Evolutionary conservation across 2,888 invertebrate species (phyloP).

Genomic region (Scaptomyza reducta): DNA sequence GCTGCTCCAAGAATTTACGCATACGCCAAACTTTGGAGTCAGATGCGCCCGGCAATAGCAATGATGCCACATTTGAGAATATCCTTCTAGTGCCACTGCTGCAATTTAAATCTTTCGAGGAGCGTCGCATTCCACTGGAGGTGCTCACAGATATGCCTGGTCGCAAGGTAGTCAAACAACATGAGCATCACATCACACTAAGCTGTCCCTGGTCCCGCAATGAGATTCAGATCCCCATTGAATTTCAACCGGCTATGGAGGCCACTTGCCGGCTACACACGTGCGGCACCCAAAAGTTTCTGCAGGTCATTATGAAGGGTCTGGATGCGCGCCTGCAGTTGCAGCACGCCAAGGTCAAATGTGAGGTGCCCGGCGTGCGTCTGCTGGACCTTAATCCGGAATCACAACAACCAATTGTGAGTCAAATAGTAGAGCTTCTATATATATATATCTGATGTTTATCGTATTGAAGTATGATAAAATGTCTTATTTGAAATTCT

Average conservation of each 20-base stretch:
- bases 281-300: conserved; percentile 92
- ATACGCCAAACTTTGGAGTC: conserved; percentile 64
- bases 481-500: too few relatives aligned
- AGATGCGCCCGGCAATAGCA: conserved; percentile 19
- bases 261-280: conserved; percentile 93
- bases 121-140: conserved; percentile 87
- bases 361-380: conserved; percentile 87
- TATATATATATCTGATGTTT: not conserved
- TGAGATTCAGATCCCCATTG: conserved; percentile 89
- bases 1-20: conserved; percentile 84
- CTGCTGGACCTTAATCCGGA: conserved; percentile 89
- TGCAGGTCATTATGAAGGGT: conserved; percentile 91
- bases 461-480: too few relatives aligned
- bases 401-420: conserved; percentile 86
- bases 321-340: conserved; percentile 85
- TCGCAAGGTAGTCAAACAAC: conserved; percentile 88
- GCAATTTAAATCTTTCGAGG: conserved; percentile 88
- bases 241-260: conserved; percentile 93
- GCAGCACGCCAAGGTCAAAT: conserved; percentile 85
- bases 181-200: conserved; percentile 92
- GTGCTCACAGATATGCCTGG: conserved; percentile 91
- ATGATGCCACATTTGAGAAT: conserved; percentile 74
- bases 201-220: conserved; percentile 92
- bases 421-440: conserved; percentile 14
- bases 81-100: conserved; percentile 86